Conservation (phyloP, 2,113 vertebrate species). For the Epinephelus cyanopodus region DNA sequence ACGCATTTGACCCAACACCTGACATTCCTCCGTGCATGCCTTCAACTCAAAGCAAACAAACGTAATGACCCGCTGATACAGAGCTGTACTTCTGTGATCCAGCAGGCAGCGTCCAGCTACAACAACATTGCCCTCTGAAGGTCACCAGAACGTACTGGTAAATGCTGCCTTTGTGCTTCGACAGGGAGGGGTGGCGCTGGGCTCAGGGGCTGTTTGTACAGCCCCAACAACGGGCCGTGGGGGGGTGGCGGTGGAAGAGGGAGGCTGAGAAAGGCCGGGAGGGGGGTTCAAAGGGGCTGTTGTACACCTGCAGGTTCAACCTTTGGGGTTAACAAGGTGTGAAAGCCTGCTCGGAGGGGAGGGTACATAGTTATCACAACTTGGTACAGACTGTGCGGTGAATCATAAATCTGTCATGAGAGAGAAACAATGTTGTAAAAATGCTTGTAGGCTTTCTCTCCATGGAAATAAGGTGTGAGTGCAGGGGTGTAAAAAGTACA, state of each 20-base stretch:
- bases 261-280: conserved; percentile 41
- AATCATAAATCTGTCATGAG: conserved; percentile 23
- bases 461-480: not conserved
- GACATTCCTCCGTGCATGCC: conserved; percentile 43
- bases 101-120: conserved; percentile 67
- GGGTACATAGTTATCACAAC: conserved; percentile 15
- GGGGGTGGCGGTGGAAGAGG: not conserved
- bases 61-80: conserved; percentile 38
- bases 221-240: conserved; percentile 49
- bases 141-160: conserved; percentile 82
- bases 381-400: not conserved
- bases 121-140: conserved; percentile 83
- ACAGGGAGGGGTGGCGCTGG: conserved; percentile 39
- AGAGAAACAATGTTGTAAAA: not conserved
- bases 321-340: conserved; percentile 74
- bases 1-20: conserved; percentile 41
- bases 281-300: conserved; percentile 53
- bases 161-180: conserved; percentile 79
- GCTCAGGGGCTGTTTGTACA: conserved; percentile 65
- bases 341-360: conserved; percentile 42
- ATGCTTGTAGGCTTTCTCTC: not conserved
- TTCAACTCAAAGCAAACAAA: conserved; percentile 43
- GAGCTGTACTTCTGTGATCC: conserved; percentile 49
- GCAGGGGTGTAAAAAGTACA: not conserved
- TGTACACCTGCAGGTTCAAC: conserved; percentile 72